phyloP scores from a whole-genome alignment of 1,140 invertebrate species.

The Daktulosphaira vitifoliae region DNA sequence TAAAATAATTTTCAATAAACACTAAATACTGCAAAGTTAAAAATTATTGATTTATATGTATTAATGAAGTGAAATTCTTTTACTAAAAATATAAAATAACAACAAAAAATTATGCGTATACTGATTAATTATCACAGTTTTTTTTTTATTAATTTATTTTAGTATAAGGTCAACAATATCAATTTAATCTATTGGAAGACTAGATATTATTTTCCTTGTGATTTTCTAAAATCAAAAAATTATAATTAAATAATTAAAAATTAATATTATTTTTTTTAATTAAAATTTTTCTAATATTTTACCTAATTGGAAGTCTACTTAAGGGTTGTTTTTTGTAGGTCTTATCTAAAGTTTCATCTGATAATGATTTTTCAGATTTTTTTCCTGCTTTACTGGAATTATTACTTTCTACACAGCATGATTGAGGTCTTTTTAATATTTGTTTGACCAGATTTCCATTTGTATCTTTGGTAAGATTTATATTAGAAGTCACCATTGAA shows the following conservation, averaged over 20 bases:
- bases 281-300: background rate
- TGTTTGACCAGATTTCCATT: constrained; percentile 17
- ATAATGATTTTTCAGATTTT: constrained; percentile 20
- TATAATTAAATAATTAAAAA: background rate
- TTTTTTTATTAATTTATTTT: constrained; percentile 22
- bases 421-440: constrained; percentile 12
- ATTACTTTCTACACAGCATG: constrained; percentile 14
- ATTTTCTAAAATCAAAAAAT: constrained; percentile 20
- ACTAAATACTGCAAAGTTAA: no score
- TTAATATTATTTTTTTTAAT: background rate
- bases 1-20: no score
- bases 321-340: constrained; percentile 7
- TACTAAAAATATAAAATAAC: no score
- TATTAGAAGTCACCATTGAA: background rate
- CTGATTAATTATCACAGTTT: constrained; percentile 24
- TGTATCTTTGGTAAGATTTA: constrained; percentile 14
- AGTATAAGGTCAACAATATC: constrained; percentile 22
- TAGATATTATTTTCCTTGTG: constrained; percentile 16
- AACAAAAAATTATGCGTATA: no score
- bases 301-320: constrained; percentile 29
- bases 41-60: no score
- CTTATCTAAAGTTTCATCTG: constrained; percentile 11
- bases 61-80: no score
- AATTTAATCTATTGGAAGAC: constrained; percentile 1
- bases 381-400: background rate